These are phyloP conservation scores for Baccha elongata DNA, from an alignment of 2,888 invertebrate genomes.

Conservation along the genomic window DNA sequence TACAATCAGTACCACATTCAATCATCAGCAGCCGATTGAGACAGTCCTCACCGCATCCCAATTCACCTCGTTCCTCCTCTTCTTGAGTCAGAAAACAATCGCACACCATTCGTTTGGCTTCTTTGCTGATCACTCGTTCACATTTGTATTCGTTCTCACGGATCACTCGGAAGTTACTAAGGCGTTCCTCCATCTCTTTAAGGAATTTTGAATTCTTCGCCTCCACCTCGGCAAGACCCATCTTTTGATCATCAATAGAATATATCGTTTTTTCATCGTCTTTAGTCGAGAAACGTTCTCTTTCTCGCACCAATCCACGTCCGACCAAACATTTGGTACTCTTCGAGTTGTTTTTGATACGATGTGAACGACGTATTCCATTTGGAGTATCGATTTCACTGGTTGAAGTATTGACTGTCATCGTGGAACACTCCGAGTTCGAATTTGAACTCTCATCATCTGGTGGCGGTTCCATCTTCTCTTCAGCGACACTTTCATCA, in stretches of 20 bases:
- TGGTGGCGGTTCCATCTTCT: constrained; percentile 21
- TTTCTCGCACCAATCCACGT: constrained; percentile 86
- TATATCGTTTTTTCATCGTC: constrained; percentile 81
- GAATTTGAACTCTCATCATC: constrained; percentile 73
- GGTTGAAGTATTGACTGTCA: constrained; percentile 40
- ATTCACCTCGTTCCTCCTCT: constrained; percentile 91
- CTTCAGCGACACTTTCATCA: constrained; percentile 46
- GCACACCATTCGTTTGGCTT: constrained; percentile 96
- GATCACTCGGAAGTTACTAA: constrained; percentile 91
- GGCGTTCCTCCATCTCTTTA: constrained; percentile 82
- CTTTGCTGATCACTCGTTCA: constrained; percentile 93
- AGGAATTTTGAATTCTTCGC: constrained; percentile 80
- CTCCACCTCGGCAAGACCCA: constrained; percentile 79
- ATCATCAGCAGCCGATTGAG: constrained; percentile 98
- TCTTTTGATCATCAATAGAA: constrained; percentile 79
- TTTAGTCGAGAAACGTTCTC: constrained; percentile 79
- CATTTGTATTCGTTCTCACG: constrained; percentile 93
- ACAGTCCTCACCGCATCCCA: constrained; percentile 97
- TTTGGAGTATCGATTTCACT: constrained; percentile 62
- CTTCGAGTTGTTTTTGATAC: constrained; percentile 89
- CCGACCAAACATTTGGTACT: constrained; percentile 83
- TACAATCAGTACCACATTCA: constrained; percentile 97
- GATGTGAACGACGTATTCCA: constrained; percentile 88
- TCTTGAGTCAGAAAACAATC: constrained; percentile 96
- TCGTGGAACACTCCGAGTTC: constrained; percentile 47